phyloP scores from a whole-genome alignment of 2,113 vertebrate species.

The Polypterus bichir region DNA sequence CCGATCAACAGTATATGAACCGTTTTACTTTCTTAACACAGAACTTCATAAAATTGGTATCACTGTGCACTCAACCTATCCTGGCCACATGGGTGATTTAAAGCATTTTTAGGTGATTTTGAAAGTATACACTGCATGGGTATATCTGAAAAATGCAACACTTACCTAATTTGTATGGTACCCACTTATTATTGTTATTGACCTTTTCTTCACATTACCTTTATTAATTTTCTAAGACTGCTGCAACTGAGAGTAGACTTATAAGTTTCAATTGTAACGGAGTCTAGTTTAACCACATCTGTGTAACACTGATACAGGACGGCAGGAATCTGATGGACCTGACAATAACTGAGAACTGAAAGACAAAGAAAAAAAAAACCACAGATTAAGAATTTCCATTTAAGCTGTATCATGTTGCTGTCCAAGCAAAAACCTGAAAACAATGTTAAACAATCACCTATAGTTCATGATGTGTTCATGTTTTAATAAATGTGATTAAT shows the following conservation, averaged over 20 bases:
- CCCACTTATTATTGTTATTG: background rate
- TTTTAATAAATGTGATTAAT: too few relatives aligned
- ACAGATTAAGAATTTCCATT: background rate
- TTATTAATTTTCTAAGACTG: constrained; percentile 46
- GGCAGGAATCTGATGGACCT: constrained; percentile 66
- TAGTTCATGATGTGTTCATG: too few relatives aligned
- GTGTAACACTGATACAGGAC: constrained; percentile 79
- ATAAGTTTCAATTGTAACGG: constrained; percentile 68
- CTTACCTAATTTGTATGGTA: background rate
- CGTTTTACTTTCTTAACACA: too few relatives aligned
- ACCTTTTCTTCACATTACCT: constrained; percentile 47
- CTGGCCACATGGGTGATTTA: too few relatives aligned
- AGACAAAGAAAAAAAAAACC: constrained; percentile 6
- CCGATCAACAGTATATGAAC: too few relatives aligned
- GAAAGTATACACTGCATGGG: background rate
- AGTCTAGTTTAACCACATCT: constrained; percentile 69
- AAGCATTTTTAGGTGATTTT: background rate
- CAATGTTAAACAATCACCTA: too few relatives aligned
- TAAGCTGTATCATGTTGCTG: too few relatives aligned
- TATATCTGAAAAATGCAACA: background rate
- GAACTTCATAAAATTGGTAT: too few relatives aligned
- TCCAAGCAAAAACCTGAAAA: too few relatives aligned
- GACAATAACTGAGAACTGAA: constrained; percentile 80
- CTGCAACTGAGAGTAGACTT: constrained; percentile 53
- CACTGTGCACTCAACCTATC: too few relatives aligned